Percentiles rank a stretch among this genome's conserved stretches.
Conservation (phyloP, 2,888 invertebrate genomes). For the Villa cingulata region DNA sequence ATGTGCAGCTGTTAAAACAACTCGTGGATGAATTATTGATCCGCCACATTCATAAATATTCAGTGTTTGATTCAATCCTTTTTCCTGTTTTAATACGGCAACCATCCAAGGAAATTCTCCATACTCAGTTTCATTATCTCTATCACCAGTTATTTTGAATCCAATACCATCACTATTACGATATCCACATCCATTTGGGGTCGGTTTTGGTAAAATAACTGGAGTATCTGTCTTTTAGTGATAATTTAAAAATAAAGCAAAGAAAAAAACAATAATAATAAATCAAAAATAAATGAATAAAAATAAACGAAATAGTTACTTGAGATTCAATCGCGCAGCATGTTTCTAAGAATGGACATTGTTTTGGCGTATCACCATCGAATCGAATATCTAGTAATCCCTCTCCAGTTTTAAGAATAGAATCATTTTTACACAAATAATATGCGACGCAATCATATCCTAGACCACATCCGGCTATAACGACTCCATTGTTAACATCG, state of each 20-base stretch:
- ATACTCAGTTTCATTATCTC: slow-evolving; percentile 49
- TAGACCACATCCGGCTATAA: slow-evolving; percentile 18
- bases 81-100: slow-evolving; percentile 26
- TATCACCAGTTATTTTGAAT: slow-evolving; percentile 50
- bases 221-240: not conserved
- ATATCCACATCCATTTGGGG: slow-evolving; percentile 48
- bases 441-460: slow-evolving; percentile 63
- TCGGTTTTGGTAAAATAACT: slow-evolving; percentile 23
- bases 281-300: too few relatives aligned
- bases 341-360: slow-evolving; percentile 1
- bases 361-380: slow-evolving; percentile 21
- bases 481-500: not conserved
- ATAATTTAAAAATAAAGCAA: too few relatives aligned
- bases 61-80: slow-evolving; percentile 14
- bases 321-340: not conserved
- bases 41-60: slow-evolving; percentile 39
- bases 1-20: slow-evolving; percentile 71
- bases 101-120: slow-evolving; percentile 44
- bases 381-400: slow-evolving; percentile 67
- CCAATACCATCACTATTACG: slow-evolving; percentile 61
- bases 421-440: slow-evolving; percentile 54
- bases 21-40: slow-evolving; percentile 33
- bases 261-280: too few relatives aligned
- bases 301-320: too few relatives aligned
- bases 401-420: slow-evolving; percentile 54